These are phyloP conservation scores for Catotricha subobsoleta DNA, from an alignment of 2,888 invertebrate species.

Conservation along the genomic window DNA sequence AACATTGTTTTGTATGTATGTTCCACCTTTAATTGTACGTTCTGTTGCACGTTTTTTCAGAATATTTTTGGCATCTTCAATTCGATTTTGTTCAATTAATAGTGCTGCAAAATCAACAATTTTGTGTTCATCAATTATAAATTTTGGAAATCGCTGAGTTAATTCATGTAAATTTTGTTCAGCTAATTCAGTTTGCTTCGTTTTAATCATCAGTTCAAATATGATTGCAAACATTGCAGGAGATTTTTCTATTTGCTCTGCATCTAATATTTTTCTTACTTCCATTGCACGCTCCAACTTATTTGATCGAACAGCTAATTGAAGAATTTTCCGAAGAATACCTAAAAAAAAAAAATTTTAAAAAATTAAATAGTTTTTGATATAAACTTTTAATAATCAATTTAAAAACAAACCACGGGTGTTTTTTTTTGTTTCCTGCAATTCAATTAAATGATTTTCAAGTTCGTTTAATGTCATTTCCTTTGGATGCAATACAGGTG, in stretches of 20 bases:
- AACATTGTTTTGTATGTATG: conserved; percentile 37
- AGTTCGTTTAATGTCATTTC: conserved; percentile 44
- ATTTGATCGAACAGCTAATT: conserved; percentile 36
- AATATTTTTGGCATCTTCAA: conserved; percentile 26
- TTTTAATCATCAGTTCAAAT: conserved; percentile 40
- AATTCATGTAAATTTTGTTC: conserved; percentile 32
- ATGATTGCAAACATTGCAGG: conserved; percentile 48
- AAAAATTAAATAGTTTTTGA: too few relatives aligned
- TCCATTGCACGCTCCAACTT: conserved; percentile 37
- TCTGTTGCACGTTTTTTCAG: conserved; percentile 30
- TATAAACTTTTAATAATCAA: too few relatives aligned
- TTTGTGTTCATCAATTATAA: conserved; percentile 45
- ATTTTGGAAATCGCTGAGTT: conserved; percentile 38
- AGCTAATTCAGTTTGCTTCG: conserved; percentile 36
- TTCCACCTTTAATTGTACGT: conserved; percentile 30
- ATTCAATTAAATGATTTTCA: conserved; percentile 42
- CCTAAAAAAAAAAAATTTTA: neutral
- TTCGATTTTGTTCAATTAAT: conserved; percentile 31
- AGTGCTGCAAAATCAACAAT: conserved; percentile 42
- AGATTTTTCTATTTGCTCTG: conserved; percentile 35
- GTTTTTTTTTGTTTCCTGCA: conserved; percentile 48
- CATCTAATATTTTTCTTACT: conserved; percentile 35
- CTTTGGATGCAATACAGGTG: conserved; percentile 34
- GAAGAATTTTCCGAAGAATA: conserved; percentile 40
- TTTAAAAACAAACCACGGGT: conserved; percentile 35